phyloP scores from a whole-genome alignment of 2,888 invertebrate genomes.

The Lasius fuliginosus region DNA sequence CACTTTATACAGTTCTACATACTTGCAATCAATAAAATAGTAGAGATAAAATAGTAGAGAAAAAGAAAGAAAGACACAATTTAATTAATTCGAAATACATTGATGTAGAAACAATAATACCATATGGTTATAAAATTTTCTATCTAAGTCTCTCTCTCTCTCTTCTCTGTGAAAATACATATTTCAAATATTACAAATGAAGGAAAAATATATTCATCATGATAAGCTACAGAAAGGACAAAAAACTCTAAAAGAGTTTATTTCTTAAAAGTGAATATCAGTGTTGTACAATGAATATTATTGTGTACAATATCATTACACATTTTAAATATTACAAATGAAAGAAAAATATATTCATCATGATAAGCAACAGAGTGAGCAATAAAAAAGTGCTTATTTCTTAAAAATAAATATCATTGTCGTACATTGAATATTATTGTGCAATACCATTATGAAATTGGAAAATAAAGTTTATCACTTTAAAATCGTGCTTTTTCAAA shows the following conservation, averaged over 20 bases:
- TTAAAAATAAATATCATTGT: conserved; percentile 2
- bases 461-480: neutral
- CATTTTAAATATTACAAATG: neutral
- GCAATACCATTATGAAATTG: neutral
- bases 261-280: neutral
- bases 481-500: neutral
- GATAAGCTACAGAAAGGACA: neutral
- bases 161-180: neutral
- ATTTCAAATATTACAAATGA: neutral
- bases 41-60: no score
- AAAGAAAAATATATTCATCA: neutral
- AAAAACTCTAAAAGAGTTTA: neutral
- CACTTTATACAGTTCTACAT: neutral
- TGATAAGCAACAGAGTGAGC: neutral
- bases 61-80: neutral
- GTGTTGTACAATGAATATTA: neutral
- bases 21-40: neutral
- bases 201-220: neutral
- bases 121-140: neutral
- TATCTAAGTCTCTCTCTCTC: neutral
- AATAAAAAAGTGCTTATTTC: neutral
- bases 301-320: no score
- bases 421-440: neutral
- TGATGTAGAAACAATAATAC: neutral
- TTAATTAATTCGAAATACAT: neutral